Base-by-base conservation (phyloP, 2,113 vertebrate genomes). In the Zingel zingel region DNA sequence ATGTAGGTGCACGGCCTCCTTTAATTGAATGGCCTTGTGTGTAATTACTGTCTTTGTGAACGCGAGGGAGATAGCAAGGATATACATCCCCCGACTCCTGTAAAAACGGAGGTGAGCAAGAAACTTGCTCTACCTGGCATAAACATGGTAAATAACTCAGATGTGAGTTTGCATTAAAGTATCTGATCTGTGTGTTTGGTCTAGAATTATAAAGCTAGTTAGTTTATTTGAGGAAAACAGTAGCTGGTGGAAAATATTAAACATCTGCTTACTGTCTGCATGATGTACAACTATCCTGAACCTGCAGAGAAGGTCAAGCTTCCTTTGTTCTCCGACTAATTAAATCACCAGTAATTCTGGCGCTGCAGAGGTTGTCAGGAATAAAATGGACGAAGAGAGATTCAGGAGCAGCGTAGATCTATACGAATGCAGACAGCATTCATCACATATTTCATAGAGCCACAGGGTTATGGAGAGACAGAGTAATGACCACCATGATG, bases 21-120 rank as follows among this genome's bases (percentile, higher is more conserved):
- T 89, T 93, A 92, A 92, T 91, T 92, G 86, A 93, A 87, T 85
- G 88, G 71, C 89, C 89, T 86, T 92, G 87, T 77, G 78, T 53
- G 81, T 94, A 93, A 94, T 94, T 94, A 91, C 83, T 91, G 82
- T 86, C 84, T 91, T 88, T 90, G 74, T 93, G 81, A 81, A 65
- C 59, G 0, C 61, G 39, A 69, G 71, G 72, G 66, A 81, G 78
- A 86, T 62, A 67, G 79, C 71, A 53, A 71, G 65, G 64, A 82
- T 66, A 59, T 50, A 30, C 45, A 39, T 39, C 54, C 48, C 33
- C 30, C 36, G 47, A 16, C 63, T 58, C 33, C 66, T 56, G 19
- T 73, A 61, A 43, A 43, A 70, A 58, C 9, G 13, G 16, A 83
- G 68, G 33, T 63, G 54, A 81, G 70, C 14, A 23, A 74, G 63